These are phyloP conservation scores for Lasiurus cinereus DNA, from an alignment of 2,113 vertebrate genomes.

Conservation along the genomic window DNA sequence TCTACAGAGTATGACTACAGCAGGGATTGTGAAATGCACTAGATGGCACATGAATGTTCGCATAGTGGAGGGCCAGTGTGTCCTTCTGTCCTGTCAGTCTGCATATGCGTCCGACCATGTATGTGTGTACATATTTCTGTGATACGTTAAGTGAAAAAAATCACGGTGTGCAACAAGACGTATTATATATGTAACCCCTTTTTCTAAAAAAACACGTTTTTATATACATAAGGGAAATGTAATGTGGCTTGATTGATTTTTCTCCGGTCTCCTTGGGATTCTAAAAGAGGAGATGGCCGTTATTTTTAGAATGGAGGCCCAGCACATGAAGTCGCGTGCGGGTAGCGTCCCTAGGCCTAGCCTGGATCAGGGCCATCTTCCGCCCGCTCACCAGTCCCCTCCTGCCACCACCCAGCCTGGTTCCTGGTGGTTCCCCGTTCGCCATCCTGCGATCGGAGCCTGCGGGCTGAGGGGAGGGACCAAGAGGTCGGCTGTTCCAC, in stretches of 20 bases:
- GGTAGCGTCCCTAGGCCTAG: no score
- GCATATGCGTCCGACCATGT: rapidly evolving
- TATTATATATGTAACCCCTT: neutral
- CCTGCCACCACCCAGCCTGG: no score
- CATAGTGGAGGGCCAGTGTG: rapidly evolving
- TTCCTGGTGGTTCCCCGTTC: no score
- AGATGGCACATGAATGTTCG: rapidly evolving
- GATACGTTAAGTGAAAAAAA: neutral
- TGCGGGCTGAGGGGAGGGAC: no score
- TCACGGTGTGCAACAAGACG: neutral
- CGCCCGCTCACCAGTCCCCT: no score
- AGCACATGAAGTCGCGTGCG: no score
- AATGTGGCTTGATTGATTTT: neutral
- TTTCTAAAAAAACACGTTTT: neutral
- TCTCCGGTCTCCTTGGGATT: neutral
- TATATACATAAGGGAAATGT: neutral
- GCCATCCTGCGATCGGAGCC: no score
- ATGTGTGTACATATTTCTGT: rapidly evolving
- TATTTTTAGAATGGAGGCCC: neutral
- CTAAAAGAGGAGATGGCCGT: neutral
- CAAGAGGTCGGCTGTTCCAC: no score
- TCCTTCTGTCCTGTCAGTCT: neutral
- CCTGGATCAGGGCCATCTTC: no score
- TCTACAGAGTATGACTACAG: rapidly evolving
- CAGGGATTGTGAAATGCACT: neutral